These are phyloP conservation scores for Conchocele bisecta DNA, from an alignment of 2,888 invertebrate species.

Conservation along the genomic window DNA sequence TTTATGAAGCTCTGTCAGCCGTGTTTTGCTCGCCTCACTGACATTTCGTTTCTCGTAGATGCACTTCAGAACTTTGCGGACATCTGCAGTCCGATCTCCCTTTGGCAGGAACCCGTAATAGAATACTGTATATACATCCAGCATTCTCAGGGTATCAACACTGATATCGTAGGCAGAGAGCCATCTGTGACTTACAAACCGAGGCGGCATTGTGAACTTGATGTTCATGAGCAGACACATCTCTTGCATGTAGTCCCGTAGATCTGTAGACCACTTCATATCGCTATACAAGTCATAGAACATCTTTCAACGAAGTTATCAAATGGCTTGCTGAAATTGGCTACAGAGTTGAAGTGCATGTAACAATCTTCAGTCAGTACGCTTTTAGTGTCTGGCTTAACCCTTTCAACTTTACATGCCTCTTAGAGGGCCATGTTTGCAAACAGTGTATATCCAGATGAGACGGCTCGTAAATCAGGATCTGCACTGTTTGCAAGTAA, in stretches of 20 bases:
- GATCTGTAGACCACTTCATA: constrained; percentile 60
- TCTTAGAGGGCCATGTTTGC: no score
- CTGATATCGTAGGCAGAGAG: constrained; percentile 56
- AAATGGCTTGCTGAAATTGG: constrained; percentile 58
- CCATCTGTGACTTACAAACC: constrained; percentile 55
- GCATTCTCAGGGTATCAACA: constrained; percentile 35
- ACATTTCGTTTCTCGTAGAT: background rate
- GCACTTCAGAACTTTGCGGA: no score
- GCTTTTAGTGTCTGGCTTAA: no score
- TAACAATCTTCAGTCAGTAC: no score
- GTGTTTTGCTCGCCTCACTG: background rate
- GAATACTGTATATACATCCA: constrained; percentile 52
- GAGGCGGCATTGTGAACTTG: constrained; percentile 45
- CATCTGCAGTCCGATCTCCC: no score
- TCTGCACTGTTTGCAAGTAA: no score
- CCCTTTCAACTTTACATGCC: no score
- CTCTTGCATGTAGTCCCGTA: constrained; percentile 37
- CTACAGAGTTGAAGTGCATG: no score
- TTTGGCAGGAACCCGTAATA: no score
- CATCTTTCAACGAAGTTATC: constrained; percentile 48
- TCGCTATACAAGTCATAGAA: constrained; percentile 56
- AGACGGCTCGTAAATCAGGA: no score
- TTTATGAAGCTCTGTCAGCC: no score
- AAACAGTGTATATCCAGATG: no score
- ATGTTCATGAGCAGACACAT: constrained; percentile 48